Conservation (phyloP, 2,888 invertebrate genomes). For the Euplagia quadripunctaria region DNA sequence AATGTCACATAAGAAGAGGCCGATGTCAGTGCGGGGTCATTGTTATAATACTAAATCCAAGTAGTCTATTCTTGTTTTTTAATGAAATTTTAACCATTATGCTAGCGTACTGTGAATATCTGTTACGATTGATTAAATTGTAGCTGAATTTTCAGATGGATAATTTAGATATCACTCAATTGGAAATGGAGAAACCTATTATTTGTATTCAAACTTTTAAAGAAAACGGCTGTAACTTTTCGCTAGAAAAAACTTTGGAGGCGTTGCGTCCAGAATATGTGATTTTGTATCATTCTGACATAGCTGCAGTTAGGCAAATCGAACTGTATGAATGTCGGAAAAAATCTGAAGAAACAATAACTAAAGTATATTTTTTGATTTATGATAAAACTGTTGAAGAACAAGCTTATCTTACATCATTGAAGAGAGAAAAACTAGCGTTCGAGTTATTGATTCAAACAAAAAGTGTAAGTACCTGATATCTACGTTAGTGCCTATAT, state of each 20-base stretch:
- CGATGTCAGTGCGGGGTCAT: too few relatives aligned
- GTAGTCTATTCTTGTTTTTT: background rate
- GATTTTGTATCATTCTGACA: constrained; percentile 96
- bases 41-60: too few relatives aligned
- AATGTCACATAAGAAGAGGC: too few relatives aligned
- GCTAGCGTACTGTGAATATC: background rate
- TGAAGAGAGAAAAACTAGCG: constrained; percentile 97
- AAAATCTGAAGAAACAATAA: constrained; percentile 73
- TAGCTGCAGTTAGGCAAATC: constrained; percentile 95
- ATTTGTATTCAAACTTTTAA: constrained; percentile 93
- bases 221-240: constrained; percentile 90
- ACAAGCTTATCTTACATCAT: constrained; percentile 96
- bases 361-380: constrained; percentile 95
- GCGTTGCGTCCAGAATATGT: constrained; percentile 93
- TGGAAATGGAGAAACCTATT: constrained; percentile 89
- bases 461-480: constrained; percentile 91
- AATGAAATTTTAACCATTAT: background rate
- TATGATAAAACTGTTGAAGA: constrained; percentile 98
- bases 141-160: constrained; percentile 85
- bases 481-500: background rate
- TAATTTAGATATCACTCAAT: constrained; percentile 89
- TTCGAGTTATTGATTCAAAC: constrained; percentile 97
- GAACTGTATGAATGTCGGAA: constrained; percentile 93
- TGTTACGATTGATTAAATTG: background rate
- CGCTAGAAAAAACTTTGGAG: constrained; percentile 90